phyloP scores from a whole-genome alignment of 2,888 invertebrate genomes.

The Cryptops parisi region DNA sequence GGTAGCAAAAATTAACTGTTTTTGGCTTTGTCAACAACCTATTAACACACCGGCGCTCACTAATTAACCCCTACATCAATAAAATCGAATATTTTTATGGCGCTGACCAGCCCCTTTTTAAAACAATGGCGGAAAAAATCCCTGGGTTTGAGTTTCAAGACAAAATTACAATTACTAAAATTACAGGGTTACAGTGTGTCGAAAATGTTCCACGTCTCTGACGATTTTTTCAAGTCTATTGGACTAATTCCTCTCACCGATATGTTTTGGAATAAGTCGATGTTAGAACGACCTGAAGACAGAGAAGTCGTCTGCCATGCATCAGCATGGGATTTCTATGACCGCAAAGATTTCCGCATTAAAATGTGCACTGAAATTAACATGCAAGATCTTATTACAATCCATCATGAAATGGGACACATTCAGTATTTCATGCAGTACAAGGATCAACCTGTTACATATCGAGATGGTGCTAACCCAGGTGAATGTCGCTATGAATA shows the following conservation, averaged over 20 bases:
- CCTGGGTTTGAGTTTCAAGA: neutral
- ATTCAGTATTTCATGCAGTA: constrained; percentile 26
- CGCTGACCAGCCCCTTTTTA: too few species aligned
- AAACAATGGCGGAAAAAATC: neutral
- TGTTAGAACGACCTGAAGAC: constrained; percentile 59
- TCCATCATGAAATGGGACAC: constrained; percentile 29
- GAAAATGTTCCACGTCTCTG: constrained; percentile 67
- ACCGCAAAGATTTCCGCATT: constrained; percentile 29
- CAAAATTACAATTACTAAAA: neutral
- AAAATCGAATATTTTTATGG: too few species aligned
- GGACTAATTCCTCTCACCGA: constrained; percentile 66
- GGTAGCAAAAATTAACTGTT: too few species aligned
- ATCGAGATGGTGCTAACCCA: constrained; percentile 23
- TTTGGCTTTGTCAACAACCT: too few species aligned
- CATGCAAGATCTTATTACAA: constrained; percentile 23
- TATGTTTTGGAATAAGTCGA: constrained; percentile 68
- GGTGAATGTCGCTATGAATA: constrained; percentile 15
- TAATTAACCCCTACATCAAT: too few species aligned
- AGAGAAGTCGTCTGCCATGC: constrained; percentile 57
- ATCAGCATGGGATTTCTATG: constrained; percentile 35
- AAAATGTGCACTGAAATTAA: constrained; percentile 26
- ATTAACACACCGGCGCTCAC: too few species aligned
- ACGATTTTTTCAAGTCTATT: constrained; percentile 70
- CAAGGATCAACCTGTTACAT: constrained; percentile 23
- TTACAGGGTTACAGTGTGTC: constrained; percentile 57